phyloP scores from a whole-genome alignment of 1,140 invertebrate genomes.

The Drosophila persimilis region DNA sequence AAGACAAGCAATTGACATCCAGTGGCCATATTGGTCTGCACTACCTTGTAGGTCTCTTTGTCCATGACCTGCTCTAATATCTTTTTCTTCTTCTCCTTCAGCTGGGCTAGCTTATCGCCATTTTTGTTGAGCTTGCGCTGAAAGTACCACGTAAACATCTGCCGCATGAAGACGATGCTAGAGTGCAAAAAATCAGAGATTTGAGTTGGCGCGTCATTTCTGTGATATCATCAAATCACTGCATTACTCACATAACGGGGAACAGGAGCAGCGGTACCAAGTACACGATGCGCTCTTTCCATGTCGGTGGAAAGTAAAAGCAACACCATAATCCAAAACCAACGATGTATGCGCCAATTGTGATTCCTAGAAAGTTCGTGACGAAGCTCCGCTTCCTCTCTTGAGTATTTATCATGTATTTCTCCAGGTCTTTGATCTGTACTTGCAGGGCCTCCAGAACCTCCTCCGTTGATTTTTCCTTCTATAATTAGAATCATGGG shows the following conservation, averaged over 20 bases:
- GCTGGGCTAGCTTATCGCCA: conserved; percentile 88
- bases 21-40: background rate
- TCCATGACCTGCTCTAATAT: conserved; percentile 98
- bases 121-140: conserved; percentile 92
- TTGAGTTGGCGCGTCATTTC: conserved; percentile 2
- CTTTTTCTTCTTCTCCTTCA: conserved; percentile 92
- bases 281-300: conserved; percentile 88
- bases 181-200: conserved; percentile 44
- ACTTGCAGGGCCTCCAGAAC: conserved; percentile 91
- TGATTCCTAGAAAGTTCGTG: conserved; percentile 90
- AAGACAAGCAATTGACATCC: background rate
- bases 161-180: conserved; percentile 92
- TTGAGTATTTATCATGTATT: conserved; percentile 90
- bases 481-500: conserved; percentile 85
- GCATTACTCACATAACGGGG: conserved; percentile 89
- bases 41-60: conserved; percentile 97
- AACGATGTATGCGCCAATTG: conserved; percentile 91
- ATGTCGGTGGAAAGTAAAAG: conserved; percentile 88
- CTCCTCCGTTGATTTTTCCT: conserved; percentile 91
- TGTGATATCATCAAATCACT: conserved; percentile 28
- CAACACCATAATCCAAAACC: conserved; percentile 91
- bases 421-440: conserved; percentile 91
- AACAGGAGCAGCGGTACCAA: conserved; percentile 89
- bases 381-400: conserved; percentile 91
- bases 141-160: conserved; percentile 94